phyloP scores from a whole-genome alignment of 2,888 invertebrate genomes.

The Folsomia candida region DNA sequence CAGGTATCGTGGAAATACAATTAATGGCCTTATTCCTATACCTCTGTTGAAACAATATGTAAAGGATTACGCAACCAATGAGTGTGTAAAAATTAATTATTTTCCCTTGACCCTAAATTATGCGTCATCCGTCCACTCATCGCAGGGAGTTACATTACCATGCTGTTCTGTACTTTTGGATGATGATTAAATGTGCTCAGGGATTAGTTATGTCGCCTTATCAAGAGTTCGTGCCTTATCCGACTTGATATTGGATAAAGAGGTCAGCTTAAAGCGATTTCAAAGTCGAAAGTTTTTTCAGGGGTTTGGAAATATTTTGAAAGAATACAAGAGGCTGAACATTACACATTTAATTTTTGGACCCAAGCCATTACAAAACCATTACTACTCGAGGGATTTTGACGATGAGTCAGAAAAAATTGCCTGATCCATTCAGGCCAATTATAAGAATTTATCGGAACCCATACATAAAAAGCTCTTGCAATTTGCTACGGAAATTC shows the following conservation, averaged over 20 bases:
- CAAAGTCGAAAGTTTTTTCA: neutral
- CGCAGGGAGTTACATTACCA: neutral
- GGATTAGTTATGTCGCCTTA: neutral
- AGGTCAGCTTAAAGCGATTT: neutral
- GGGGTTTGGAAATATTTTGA: neutral
- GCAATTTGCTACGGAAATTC: neutral
- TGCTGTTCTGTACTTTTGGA: neutral
- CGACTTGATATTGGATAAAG: neutral
- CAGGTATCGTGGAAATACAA: neutral
- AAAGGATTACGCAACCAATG: neutral
- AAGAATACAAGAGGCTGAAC: neutral
- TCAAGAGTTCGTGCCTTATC: neutral
- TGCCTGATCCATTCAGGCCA: neutral
- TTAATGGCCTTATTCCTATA: neutral
- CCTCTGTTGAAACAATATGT: neutral
- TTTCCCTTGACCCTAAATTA: neutral
- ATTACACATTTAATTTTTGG: neutral
- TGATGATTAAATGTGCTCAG: neutral
- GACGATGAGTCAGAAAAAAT: neutral
- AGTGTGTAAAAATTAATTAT: neutral
- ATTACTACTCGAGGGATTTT: neutral
- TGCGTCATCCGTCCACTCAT: neutral
- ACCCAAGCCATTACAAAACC: neutral
- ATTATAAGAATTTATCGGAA: neutral
- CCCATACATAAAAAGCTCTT: neutral